Percentiles rank a stretch among this genome's conserved stretches.
phyloP scores from a whole-genome alignment of 2,888 invertebrate species.

The Epirrita christyi region DNA sequence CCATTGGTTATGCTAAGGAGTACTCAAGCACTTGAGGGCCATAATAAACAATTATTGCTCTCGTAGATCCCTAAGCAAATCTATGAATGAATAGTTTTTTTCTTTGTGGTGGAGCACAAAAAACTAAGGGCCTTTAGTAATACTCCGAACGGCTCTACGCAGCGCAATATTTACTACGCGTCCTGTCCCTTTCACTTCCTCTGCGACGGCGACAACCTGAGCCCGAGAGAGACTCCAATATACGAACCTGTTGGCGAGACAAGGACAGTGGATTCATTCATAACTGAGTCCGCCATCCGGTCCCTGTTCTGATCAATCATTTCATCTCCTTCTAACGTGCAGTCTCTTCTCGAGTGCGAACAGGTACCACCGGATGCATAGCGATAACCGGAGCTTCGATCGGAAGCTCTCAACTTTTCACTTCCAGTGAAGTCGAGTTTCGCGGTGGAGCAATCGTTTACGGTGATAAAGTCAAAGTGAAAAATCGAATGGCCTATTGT shows the following conservation, averaged over 20 bases:
- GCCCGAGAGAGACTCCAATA: constrained; percentile 65
- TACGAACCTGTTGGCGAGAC: constrained; percentile 55
- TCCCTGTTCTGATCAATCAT: constrained; percentile 77
- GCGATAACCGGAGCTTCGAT: constrained; percentile 67
- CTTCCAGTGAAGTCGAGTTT: constrained; percentile 43
- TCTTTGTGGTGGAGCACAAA: constrained; percentile 70
- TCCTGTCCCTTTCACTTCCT: constrained; percentile 84
- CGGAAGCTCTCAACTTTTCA: constrained; percentile 73
- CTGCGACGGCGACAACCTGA: constrained; percentile 80
- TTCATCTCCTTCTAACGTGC: constrained; percentile 82
- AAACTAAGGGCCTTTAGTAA: constrained; percentile 70
- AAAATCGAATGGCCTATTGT: constrained; percentile 42
- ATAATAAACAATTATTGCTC: constrained; percentile 23
- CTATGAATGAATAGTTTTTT: constrained; percentile 74
- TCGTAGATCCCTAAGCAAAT: constrained; percentile 44
- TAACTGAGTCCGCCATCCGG: constrained; percentile 83
- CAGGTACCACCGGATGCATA: constrained; percentile 81
- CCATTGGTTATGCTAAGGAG: background rate
- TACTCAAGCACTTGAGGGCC: background rate
- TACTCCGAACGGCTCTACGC: constrained; percentile 69
- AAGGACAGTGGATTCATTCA: constrained; percentile 81
- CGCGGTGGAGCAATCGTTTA: constrained; percentile 24
- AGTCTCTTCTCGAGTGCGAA: constrained; percentile 76
- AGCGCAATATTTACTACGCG: constrained; percentile 83
- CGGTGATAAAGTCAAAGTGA: constrained; percentile 26